A percentile compares a stretch with the other conserved stretches of the same genome.
phyloP scores from a whole-genome alignment of 2,888 invertebrate genomes.

The Agonopterix heracliana region DNA sequence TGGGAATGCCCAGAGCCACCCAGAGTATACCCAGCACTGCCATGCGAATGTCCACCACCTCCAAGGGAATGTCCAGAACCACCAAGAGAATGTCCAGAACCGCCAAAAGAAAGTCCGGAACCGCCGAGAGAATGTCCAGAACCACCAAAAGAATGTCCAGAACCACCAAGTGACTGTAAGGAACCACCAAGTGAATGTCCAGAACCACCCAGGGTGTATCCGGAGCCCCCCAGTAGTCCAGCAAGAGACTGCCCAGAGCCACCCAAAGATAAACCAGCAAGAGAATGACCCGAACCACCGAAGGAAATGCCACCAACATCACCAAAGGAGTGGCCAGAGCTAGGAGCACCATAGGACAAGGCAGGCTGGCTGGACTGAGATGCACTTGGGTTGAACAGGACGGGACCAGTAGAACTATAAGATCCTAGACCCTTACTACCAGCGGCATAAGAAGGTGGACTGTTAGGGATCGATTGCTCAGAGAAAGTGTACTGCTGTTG shows the following conservation, averaged over 20 bases:
- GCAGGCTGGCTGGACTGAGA: slow-evolving; percentile 33
- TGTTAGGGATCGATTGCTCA: slow-evolving; percentile 33
- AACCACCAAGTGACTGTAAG: slow-evolving; percentile 12
- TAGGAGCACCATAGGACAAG: slow-evolving; percentile 36
- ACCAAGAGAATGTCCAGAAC: slow-evolving; percentile 17
- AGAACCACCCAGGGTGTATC: slow-evolving; percentile 21
- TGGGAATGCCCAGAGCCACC: slow-evolving; percentile 45
- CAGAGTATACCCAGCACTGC: slow-evolving; percentile 23
- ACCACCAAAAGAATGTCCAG: slow-evolving; percentile 12
- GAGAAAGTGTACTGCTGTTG: slow-evolving; percentile 45
- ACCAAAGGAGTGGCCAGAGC: slow-evolving; percentile 31
- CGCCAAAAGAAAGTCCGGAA: slow-evolving; percentile 23
- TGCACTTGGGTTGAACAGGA: slow-evolving; percentile 49
- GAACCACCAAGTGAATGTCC: slow-evolving; percentile 18
- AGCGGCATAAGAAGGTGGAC: slow-evolving; percentile 52
- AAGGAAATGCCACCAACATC: slow-evolving; percentile 19
- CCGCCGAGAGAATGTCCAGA: slow-evolving; percentile 19
- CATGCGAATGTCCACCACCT: slow-evolving; percentile 9
- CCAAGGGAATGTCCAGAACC: slow-evolving; percentile 10
- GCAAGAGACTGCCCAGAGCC: slow-evolving; percentile 14
- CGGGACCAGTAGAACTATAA: slow-evolving; percentile 60
- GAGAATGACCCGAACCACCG: slow-evolving; percentile 20
- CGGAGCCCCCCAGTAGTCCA: slow-evolving; percentile 15
- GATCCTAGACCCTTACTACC: slow-evolving; percentile 65
- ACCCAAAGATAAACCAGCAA: slow-evolving; percentile 8